Evolutionary conservation across 2,888 invertebrate species (phyloP), one percentile per base, ranked within the genome.

Genomic region (Sabellastarte sp.): DNA sequence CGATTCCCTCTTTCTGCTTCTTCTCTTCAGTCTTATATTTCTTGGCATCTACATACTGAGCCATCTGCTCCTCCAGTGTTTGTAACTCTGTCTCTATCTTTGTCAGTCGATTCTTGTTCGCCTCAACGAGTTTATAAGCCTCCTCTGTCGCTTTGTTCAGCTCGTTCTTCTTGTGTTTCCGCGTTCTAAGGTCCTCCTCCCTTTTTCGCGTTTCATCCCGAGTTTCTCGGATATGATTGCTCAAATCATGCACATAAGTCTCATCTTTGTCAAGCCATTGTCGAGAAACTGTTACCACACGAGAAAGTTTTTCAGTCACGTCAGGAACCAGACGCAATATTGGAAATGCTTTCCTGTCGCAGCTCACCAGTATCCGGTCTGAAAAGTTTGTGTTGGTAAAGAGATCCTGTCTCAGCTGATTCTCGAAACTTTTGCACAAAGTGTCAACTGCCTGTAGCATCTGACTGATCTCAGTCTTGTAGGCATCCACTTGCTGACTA

Each of bases 281-380:
- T 28, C 72, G 66, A 0, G 79, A 74, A 10, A 74, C 69, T 31
- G 68, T 69, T 65, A 76, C 80, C 70, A 78, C 69, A 2, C 59
- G 55, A 24, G 70, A 68, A 28, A 81, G 65, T 61, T 80, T 80
- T 58, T 72, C 73, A 53, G 73, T 74, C 31, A 81, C 63, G 67
- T 80, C 80, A 31, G 78, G 76, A 59, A 80, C 69, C 32, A 81
- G 66, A 41, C 77, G 73, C 50, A 81, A 72, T 32, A 81, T 65
- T 3, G 81, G 80, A 65, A 80, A 81, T 3, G 78, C 77, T 67
- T 79, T 79, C 33, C 75, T 70, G 68, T 81, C 80, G 71, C 79
- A 80, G 1, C 70, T 66, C 24, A 77, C 73, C 33, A 80, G 67
- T 33, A 81, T 67, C 31, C 74, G 69, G 52, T 79, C 74, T 3